These are phyloP conservation scores for human DNA, from an alignment of 2,113 vertebrate genomes.

Conservation along the genomic window DNA sequence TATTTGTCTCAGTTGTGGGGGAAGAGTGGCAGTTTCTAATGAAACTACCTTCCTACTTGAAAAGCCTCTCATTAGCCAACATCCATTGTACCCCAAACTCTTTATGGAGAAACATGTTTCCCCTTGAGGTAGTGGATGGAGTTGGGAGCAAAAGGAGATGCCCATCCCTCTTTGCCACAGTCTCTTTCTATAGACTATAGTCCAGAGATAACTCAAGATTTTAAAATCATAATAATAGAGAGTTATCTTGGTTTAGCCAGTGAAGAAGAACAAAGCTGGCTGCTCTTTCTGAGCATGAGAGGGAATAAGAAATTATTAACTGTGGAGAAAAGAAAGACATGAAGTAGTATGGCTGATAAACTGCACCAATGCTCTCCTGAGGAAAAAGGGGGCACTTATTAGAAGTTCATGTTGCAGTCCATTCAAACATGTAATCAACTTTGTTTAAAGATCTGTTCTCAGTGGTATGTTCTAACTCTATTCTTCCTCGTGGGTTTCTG, in stretches of 20 bases:
- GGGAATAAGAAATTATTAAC: constrained; percentile 48
- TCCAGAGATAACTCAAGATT: constrained; percentile 40
- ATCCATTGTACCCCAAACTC: not conserved
- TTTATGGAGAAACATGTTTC: constrained; percentile 1
- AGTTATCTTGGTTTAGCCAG: constrained; percentile 17
- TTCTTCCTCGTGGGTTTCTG: constrained; percentile 30
- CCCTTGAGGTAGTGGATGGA: not conserved
- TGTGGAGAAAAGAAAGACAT: constrained; percentile 14
- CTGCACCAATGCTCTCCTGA: not conserved
- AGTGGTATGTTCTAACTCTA: constrained; percentile 1
- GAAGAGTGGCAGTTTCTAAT: not conserved
- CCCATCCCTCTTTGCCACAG: not conserved
- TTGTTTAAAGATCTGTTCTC: constrained; percentile 48
- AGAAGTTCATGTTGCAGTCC: constrained; percentile 33
- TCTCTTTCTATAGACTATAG: not conserved
- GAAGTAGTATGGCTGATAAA: not conserved
- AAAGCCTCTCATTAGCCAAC: not conserved
- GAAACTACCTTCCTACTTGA: not conserved
- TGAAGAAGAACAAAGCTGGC: constrained; percentile 36
- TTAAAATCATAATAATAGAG: not conserved
- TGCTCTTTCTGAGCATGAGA: constrained; percentile 41
- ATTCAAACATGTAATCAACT: constrained; percentile 58
- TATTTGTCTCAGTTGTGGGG: not conserved
- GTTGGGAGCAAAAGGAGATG: not conserved
- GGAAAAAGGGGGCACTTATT: constrained; percentile 34